phyloP scores from a whole-genome alignment of 2,113 vertebrate species.

The Phrynocephalus versicolor region DNA sequence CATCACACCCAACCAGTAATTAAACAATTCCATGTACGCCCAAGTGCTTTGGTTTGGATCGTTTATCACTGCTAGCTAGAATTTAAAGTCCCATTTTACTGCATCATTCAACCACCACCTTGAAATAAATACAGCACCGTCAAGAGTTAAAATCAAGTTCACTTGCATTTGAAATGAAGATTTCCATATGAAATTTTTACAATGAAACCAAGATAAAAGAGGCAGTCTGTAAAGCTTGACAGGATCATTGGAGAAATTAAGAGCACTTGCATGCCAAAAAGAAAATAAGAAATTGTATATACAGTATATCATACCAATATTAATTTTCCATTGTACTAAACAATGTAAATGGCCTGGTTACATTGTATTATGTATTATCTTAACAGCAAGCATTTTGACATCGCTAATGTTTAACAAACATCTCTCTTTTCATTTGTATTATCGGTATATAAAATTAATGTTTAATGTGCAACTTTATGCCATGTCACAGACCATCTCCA shows the following conservation, averaged over 20 bases:
- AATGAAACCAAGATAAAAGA: slow-evolving; percentile 1
- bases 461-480: not conserved
- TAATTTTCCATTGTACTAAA: not conserved
- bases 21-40: not conserved
- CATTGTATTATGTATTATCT: slow-evolving; percentile 4
- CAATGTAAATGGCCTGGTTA: not conserved
- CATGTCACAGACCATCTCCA: not conserved
- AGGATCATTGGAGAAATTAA: slow-evolving; percentile 10
- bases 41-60: not conserved
- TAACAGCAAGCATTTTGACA: slow-evolving; percentile 19
- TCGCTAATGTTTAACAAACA: slow-evolving; percentile 20
- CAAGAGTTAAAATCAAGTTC: not conserved
- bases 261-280: not conserved
- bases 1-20: not conserved
- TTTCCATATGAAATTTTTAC: not conserved
- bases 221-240: not conserved
- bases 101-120: not conserved
- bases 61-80: not conserved
- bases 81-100: not conserved
- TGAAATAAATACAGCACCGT: not conserved
- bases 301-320: slow-evolving; percentile 7
- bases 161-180: slow-evolving; percentile 12
- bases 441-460: slow-evolving; percentile 33
- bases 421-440: not conserved
- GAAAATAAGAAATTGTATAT: not conserved